Percentiles rank a stretch among this genome's conserved stretches.
These are phyloP conservation scores for Recurvirostra avosetta DNA, from an alignment of 2,113 vertebrate species.

Conservation along the genomic window DNA sequence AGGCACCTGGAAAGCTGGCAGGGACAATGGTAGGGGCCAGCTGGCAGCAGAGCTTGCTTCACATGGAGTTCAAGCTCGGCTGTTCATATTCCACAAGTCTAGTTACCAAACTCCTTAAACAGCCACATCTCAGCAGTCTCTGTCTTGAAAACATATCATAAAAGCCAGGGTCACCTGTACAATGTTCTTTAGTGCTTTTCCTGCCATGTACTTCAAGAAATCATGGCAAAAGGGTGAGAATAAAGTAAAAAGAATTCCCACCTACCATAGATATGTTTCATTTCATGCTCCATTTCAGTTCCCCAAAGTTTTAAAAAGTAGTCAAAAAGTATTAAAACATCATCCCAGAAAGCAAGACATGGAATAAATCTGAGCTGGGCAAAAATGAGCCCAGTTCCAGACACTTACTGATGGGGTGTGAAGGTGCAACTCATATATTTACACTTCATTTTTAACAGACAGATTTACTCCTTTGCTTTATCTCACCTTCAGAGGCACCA, in stretches of 20 bases:
- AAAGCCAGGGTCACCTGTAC: background rate
- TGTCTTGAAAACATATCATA: background rate
- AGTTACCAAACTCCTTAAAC: background rate
- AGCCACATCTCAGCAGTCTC: background rate
- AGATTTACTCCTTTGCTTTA: background rate
- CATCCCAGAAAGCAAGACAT: background rate
- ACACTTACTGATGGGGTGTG: background rate
- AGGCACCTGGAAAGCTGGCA: background rate
- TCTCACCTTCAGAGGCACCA: constrained; percentile 93
- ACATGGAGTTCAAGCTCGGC: background rate
- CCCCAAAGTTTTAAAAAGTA: background rate
- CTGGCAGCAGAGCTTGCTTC: background rate
- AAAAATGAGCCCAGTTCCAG: background rate
- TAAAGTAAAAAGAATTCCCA: background rate
- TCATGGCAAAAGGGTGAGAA: background rate
- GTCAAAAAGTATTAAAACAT: background rate
- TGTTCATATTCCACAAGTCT: background rate
- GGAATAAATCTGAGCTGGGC: background rate
- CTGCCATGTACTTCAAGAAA: background rate
- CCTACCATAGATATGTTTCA: background rate
- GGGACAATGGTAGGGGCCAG: background rate
- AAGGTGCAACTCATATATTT: background rate
- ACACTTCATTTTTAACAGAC: background rate
- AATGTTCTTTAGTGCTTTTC: background rate
- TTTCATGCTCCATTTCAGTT: background rate